Evolutionary conservation across 2,888 invertebrate genomes (phyloP), one percentile per base, ranked within the genome.

Genomic region (Pedicia rivosa): DNA sequence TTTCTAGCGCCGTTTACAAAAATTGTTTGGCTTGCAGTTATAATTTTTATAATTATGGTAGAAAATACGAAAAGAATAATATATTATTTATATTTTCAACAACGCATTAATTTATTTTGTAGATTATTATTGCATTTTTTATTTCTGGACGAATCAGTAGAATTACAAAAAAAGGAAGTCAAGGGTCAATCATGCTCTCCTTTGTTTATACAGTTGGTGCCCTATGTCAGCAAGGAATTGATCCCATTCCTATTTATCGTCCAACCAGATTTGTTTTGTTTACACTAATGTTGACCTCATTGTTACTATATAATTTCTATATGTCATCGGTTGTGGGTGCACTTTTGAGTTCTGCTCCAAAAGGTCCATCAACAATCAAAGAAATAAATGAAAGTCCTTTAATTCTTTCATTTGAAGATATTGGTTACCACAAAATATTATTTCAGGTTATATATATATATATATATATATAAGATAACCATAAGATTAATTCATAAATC

Each of bases 251-350:
- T 3, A 45, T 37, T 5, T 47, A 46, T 14, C 35, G 48, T 5
- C 39, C 56, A 1, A 48, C 50, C 1, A 52, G 57, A 3, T 50
- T 51, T 4, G 45, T 57, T 10, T 46, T 52, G 1, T 44, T 55
- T 4, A 52, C 52, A 0, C 40, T 52, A 10, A 51, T 56, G 28
- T 13, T 54, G 3, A 55, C 54, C 35, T 52, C 55, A 1, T 32
- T 59, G 9, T 44, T 59, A 7, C 48, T 59, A 48, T 59, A 57
- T 15, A 59, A 59, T 33, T 59, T 53, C 41, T 59, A 59, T 35
- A 59, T 59, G 4, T 59, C 59, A 6, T 57, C 58, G 1, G 53
- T 59, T 2, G 59, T 59, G 26, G 57, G 59, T n/a, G 57, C 55
- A 4, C 41, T 59, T 13, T 40, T 59, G 0, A 56, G 53, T 28